Evolutionary conservation across 2,113 vertebrate species (phyloP).

Genomic region (Potamarius usumacintae): DNA sequence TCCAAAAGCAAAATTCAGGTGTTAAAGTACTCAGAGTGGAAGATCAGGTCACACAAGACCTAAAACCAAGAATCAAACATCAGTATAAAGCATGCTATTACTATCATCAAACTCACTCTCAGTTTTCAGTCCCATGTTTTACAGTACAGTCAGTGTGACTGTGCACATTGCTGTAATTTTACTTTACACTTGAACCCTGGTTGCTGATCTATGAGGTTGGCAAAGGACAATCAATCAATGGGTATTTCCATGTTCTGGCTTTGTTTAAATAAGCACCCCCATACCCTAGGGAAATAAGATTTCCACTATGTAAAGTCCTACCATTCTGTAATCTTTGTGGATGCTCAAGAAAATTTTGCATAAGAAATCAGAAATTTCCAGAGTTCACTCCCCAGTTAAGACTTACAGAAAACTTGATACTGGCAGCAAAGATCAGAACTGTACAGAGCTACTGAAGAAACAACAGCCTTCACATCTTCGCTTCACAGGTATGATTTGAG

Average conservation of each 20-base stretch:
- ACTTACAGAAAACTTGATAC: not conserved
- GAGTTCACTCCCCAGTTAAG: not conserved
- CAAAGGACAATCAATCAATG: not conserved
- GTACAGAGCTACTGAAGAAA: not conserved
- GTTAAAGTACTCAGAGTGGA: not conserved
- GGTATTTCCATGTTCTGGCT: not conserved
- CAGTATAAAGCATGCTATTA: not conserved
- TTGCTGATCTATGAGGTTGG: not conserved
- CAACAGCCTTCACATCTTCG: not conserved
- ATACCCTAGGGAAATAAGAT: constrained; percentile 2
- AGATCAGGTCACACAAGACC: not conserved
- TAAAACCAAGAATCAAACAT: not conserved
- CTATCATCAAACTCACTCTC: not conserved
- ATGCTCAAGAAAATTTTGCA: not conserved
- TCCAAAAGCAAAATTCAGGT: not conserved
- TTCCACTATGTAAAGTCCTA: not conserved
- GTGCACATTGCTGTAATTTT: not conserved
- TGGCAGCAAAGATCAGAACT: not conserved
- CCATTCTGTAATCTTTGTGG: not conserved
- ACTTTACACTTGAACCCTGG: not conserved
- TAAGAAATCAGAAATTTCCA: not conserved
- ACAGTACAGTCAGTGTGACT: not conserved
- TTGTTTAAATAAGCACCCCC: constrained; percentile 1
- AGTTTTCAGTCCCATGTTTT: not conserved
- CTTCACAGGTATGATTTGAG: not conserved